Base-by-base conservation (phyloP, 2,797 vertebrate species). In the Xiphorhynchus erythropygius region DNA sequence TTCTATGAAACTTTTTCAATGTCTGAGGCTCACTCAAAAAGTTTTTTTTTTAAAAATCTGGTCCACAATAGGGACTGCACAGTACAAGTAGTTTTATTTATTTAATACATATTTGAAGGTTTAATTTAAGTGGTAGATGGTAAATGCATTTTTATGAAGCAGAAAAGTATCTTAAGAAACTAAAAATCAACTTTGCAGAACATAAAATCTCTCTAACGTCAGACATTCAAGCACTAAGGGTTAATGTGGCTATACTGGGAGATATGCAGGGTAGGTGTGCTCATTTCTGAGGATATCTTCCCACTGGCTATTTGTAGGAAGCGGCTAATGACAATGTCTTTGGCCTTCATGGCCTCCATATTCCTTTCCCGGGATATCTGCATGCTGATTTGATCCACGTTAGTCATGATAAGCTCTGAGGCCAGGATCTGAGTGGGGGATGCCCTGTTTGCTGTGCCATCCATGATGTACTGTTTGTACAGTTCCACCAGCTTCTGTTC, bases 391-490 rank as follows among this genome's bases (percentile, higher is more conserved):
- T 99, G 99, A 95, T 99, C 99, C 62, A 99, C 97, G 9, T 98
- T 99, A 65, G 98, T 98, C 97, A 99, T 98, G 80, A 99, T 97
- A 13, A 99, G 97, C 94, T 99, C 99, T 1, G 99, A 99, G 42
- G 98, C 98, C 97, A 99, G 97, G 94, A 99, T 98, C 41, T 98
- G 98, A 63, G 98, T 98, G 32, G 98, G 97, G 33, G 98, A 97
- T 39, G 89, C 77, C 86, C 95, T 97, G 85, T 97, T 97, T 42
- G 91, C 98, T 83, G 98, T 98, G 84, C 98, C 98, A 87, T 99
- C 99, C 98, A 99, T 98, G 93, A 99, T 98, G 94, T 99, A 99
- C 88, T 99, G 99, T 87, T 99, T 98, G 93, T 99, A 99, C 10
- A 99, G 97, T 68, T 99, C 99, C 95, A 99, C 27, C 62, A 99